Evolutionary conservation across 2,797 vertebrate genomes (phyloP).

Genomic region (Lepilemur septentrionalis): DNA sequence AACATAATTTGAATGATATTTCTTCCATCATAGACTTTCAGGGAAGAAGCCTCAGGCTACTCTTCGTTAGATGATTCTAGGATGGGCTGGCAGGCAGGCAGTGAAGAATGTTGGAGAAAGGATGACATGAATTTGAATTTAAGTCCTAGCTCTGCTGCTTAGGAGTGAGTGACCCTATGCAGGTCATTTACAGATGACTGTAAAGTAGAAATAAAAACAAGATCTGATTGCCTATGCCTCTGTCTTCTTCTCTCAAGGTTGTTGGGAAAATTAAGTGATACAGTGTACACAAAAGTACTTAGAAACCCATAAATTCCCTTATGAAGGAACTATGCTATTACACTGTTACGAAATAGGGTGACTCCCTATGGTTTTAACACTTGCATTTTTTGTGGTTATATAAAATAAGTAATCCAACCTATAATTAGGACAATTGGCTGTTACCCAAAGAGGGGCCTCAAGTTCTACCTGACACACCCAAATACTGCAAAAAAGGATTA

Average conservation of each 20-base stretch:
- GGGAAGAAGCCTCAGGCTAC: neutral
- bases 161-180: neutral
- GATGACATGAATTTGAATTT: neutral
- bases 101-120: neutral
- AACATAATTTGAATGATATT: conserved; percentile 10
- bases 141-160: neutral
- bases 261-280: conserved; percentile 43
- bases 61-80: neutral
- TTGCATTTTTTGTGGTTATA: conserved; percentile 29
- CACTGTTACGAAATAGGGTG: conserved; percentile 36
- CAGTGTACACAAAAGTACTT: neutral
- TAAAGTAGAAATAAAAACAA: neutral
- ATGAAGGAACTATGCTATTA: neutral
- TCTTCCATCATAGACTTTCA: conserved; percentile 9
- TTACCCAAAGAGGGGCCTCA: neutral
- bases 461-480: conserved; percentile 5
- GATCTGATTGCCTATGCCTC: neutral
- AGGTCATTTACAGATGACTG: neutral
- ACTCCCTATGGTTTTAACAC: conserved; percentile 32
- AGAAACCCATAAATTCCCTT: conserved; percentile 38
- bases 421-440: conserved; percentile 50
- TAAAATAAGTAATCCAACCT: conserved; percentile 50
- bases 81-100: neutral
- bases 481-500: neutral
- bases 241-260: neutral